Conservation (phyloP, 2,113 vertebrate species). For the Megaptera novaeangliae region DNA sequence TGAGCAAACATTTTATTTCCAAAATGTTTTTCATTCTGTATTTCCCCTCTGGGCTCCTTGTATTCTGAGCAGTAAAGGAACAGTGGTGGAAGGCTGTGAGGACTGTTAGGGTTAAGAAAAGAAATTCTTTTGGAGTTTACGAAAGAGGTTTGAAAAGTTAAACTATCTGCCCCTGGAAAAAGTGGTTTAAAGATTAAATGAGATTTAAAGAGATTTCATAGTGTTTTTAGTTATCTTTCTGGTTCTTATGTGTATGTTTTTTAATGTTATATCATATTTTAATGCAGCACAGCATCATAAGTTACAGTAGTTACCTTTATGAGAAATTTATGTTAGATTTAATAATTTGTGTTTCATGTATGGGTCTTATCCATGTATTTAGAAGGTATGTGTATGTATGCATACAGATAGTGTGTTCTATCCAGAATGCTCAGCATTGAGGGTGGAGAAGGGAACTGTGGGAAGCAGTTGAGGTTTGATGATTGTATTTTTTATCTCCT, state of each 20-base stretch:
- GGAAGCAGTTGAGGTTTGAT: neutral
- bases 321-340: neutral
- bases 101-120: neutral
- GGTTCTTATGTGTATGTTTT: neutral
- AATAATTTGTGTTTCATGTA: neutral
- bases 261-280: neutral
- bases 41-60: neutral
- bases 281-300: neutral
- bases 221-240: neutral
- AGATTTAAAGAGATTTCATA: neutral
- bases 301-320: neutral
- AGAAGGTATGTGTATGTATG: neutral
- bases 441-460: neutral
- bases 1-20: neutral
- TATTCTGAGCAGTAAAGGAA: neutral
- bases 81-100: neutral
- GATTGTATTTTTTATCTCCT: neutral
- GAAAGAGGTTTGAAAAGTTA: constrained; percentile 8
- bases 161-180: neutral
- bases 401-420: neutral
- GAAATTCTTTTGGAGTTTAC: neutral
- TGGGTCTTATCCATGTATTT: neutral
- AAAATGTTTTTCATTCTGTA: neutral
- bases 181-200: neutral
- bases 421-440: neutral